These are phyloP conservation scores for Luscinia luscinia DNA, from an alignment of 2,797 vertebrate species.

Conservation along the genomic window DNA sequence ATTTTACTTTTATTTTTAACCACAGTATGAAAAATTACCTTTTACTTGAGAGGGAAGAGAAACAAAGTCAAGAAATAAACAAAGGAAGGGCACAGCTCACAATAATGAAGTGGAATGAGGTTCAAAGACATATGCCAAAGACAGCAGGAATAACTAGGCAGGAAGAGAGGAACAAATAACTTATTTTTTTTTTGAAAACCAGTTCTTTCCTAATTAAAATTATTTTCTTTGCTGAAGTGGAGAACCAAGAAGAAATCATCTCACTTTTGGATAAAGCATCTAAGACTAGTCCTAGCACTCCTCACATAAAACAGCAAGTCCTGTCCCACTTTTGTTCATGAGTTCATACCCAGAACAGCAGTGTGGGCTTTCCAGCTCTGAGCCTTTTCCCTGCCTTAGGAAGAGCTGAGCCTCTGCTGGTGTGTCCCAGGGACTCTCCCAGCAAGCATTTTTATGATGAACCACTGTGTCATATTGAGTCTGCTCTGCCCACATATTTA, in stretches of 20 bases:
- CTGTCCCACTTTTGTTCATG: background rate
- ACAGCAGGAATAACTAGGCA: background rate
- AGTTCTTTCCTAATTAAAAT: background rate
- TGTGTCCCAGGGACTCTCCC: background rate
- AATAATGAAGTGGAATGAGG: background rate
- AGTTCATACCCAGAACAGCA: background rate
- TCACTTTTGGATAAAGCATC: background rate
- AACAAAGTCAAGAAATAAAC: slow-evolving; percentile 1
- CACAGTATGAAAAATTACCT: background rate
- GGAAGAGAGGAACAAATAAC: background rate
- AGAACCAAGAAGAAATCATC: background rate
- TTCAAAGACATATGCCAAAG: slow-evolving; percentile 2
- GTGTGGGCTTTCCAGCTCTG: background rate
- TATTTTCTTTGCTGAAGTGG: background rate
- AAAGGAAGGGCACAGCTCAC: background rate
- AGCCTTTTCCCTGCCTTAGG: background rate
- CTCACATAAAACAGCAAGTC: background rate
- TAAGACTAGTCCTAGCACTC: background rate
- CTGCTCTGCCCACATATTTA: background rate
- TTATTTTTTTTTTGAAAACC: background rate
- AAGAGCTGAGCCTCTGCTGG: background rate
- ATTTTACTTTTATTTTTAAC: background rate
- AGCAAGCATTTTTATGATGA: background rate
- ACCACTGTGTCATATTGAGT: background rate
- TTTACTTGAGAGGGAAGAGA: background rate